A percentile compares a stretch with the other conserved stretches of the same genome.
Conservation (phyloP, 2,113 vertebrate species). For the Pelusios castaneus region DNA sequence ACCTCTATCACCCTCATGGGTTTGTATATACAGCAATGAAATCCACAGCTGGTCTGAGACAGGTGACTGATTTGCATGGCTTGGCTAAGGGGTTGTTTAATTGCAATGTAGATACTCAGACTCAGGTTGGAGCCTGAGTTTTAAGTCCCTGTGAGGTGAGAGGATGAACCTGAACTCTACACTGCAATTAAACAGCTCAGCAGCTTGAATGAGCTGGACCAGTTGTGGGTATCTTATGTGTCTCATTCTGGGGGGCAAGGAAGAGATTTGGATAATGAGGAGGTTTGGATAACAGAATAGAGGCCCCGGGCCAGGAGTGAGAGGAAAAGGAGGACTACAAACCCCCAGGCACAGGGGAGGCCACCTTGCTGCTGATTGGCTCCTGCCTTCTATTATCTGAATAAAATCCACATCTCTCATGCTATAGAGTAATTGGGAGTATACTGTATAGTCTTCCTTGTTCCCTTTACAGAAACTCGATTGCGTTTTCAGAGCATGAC, state of each 20-base stretch:
- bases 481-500: background rate
- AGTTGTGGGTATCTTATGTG: background rate
- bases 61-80: background rate
- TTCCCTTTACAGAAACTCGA: background rate
- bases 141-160: too few relatives aligned
- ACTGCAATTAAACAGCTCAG: background rate
- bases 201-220: background rate
- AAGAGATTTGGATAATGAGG: background rate
- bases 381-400: background rate
- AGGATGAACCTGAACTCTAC: background rate
- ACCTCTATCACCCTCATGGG: background rate
- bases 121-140: background rate
- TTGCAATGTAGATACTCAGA: background rate
- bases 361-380: background rate
- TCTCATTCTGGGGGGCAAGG: too few relatives aligned
- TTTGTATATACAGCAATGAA: background rate
- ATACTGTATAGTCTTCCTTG: background rate
- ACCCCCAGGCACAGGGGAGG: background rate
- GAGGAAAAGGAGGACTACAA: too few relatives aligned
- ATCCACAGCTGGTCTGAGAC: background rate
- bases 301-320: background rate
- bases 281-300: background rate
- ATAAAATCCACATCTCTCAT: background rate
- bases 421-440: background rate
- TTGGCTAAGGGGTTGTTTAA: background rate